Evolutionary conservation across 64 coral and sea anemone genomes (phyloP), one percentile per base, ranked within the genome.

Genomic region (Montipora cactus): DNA sequence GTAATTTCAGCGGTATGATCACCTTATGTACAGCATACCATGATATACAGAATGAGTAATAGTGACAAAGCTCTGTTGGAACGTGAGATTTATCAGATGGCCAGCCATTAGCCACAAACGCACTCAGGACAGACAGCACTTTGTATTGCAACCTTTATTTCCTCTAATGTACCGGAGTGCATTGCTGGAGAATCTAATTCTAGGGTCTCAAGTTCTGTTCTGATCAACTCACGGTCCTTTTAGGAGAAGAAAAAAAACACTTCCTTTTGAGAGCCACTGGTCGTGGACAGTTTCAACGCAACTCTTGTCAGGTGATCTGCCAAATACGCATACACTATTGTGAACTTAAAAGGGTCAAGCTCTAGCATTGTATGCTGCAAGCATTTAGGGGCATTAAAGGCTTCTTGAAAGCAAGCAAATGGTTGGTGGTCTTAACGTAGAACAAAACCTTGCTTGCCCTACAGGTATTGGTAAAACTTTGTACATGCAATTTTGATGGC

Each of bases 11-110:
- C 5, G 81, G 81, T 76, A 87, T 87, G 8, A 87, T 58, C 74
- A 87, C 81, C 13, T 93, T 87, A 87, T 93, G 82, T 87, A 93
- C 53, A 93, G 73, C 19, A 87, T 70, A 44, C 53, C 81, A 87
- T 87, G 72, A 5, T 93, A 93, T 79, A 93, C 91, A 18, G 52
- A 46, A 49, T 79, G 91, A 75, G 47, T 87, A 93, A 49, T 87
- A 87, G 79, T 48, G 74, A 50, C 59, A 64, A 44, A 91, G 78
- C 62, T 46, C 89, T 22, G 62, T 82, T 71, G 61, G 89, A 81
- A 73, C 79, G 8, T 75, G 73, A 44, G 81, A 77, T 86, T 64
- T 79, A 53, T 87, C 53, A 25, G 23, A 18, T 1, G 50, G 81
- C 69, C 68, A 67, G 18, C 61, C 84, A 72, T 67, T 37, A 37